Conservation (phyloP, 2,888 invertebrate species). For the Alloplasta piceator region DNA sequence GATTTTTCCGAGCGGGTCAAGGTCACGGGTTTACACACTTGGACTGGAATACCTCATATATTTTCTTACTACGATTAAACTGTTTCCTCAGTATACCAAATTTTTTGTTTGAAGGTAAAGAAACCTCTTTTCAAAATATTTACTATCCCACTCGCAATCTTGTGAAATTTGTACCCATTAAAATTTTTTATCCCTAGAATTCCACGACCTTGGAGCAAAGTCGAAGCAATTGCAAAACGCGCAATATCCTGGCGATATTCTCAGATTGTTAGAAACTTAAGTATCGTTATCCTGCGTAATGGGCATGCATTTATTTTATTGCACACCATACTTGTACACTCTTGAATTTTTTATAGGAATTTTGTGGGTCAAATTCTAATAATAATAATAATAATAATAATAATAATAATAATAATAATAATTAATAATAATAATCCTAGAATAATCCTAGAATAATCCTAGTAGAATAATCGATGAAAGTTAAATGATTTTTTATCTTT, state of each 20-base stretch:
- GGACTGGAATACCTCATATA: too few species aligned
- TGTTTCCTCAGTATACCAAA: too few species aligned
- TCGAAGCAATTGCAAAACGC: neutral
- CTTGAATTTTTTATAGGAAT: constrained; percentile 14
- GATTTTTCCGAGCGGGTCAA: too few species aligned
- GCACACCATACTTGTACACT: constrained; percentile 4
- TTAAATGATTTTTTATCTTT: too few species aligned
- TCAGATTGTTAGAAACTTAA: constrained; percentile 16
- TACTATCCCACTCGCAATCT: neutral
- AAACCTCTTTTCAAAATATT: neutral
- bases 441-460: too few species aligned
- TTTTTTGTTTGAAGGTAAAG: too few species aligned
- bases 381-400: constrained; percentile 26
- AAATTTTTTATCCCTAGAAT: neutral
- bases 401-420: constrained; percentile 1
- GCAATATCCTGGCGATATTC: constrained; percentile 13
- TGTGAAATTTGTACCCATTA: neutral
- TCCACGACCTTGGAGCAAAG: constrained; percentile 26
- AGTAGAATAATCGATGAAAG: too few species aligned
- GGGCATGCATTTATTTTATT: constrained; percentile 18
- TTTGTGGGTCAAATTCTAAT: constrained; percentile 50
- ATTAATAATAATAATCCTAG: too few species aligned
- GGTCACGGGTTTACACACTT: too few species aligned
- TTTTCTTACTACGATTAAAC: too few species aligned
- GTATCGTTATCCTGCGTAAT: constrained; percentile 19